Percentiles rank a stretch among this genome's conserved stretches.
These are phyloP conservation scores for Ormia ochracea DNA, from an alignment of 2,888 invertebrate species.

Conservation along the genomic window DNA sequence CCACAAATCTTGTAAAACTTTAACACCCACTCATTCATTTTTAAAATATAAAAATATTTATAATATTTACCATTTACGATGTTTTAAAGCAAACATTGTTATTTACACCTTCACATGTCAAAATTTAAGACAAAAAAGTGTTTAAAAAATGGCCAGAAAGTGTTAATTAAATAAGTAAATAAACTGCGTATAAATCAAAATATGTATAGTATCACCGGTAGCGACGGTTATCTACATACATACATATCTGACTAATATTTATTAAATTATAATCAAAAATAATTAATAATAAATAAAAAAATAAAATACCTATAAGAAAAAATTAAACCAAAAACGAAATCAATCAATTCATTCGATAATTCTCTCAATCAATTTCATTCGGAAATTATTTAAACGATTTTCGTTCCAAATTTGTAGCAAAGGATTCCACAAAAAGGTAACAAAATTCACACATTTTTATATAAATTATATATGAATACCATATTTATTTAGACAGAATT, in stretches of 20 bases:
- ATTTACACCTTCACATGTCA: conserved; percentile 21
- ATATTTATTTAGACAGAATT: no score
- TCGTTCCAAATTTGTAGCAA: neutral
- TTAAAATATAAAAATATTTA: neutral
- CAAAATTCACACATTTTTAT: no score
- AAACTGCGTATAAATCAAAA: conserved; percentile 35
- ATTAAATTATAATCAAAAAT: neutral
- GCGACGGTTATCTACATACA: conserved; percentile 45
- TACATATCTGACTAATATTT: conserved; percentile 18
- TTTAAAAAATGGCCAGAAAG: neutral
- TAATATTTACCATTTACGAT: neutral
- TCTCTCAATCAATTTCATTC: neutral
- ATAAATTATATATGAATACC: no score
- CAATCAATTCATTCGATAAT: neutral
- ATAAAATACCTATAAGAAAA: neutral
- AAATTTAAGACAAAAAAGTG: neutral
- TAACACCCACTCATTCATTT: conserved; percentile 1
- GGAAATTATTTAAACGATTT: neutral
- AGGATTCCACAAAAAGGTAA: neutral
- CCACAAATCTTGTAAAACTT: conserved; percentile 8
- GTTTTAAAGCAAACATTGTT: neutral
- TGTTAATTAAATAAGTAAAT: conserved; percentile 12
- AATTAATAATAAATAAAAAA: neutral
- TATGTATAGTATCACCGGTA: no score
- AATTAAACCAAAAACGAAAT: neutral